Conservation (phyloP, 2,797 vertebrate genomes). For the Sparus aurata region DNA sequence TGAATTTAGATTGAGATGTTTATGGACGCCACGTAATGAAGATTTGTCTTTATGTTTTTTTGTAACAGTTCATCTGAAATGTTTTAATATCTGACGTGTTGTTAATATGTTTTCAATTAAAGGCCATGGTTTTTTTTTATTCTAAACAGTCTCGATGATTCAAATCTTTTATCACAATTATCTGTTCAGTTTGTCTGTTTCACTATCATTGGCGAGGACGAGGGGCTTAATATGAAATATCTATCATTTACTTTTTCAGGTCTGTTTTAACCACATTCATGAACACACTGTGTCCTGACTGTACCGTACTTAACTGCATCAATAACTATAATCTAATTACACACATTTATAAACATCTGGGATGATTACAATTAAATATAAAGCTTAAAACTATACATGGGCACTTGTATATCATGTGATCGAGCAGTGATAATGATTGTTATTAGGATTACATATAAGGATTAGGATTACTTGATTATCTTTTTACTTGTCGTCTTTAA, state of each 20-base stretch:
- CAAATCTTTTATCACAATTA: neutral
- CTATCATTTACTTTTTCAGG: neutral
- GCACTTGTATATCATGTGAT: too few relatives aligned
- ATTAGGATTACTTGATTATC: too few relatives aligned
- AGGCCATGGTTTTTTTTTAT: slow-evolving; percentile 5
- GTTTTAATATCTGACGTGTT: slow-evolving; percentile 5
- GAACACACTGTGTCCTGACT: neutral
- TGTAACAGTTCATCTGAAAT: neutral
- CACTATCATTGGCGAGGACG: too few relatives aligned
- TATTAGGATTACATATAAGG: too few relatives aligned
- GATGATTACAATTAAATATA: too few relatives aligned
- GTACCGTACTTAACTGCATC: too few relatives aligned
- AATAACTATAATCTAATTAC: too few relatives aligned
- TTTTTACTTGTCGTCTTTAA: too few relatives aligned
- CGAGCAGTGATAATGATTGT: too few relatives aligned
- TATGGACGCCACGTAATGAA: neutral
- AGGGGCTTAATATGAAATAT: neutral
- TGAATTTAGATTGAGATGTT: neutral
- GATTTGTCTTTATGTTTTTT: neutral
- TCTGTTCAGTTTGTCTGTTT: neutral
- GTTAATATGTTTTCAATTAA: slow-evolving; percentile 39
- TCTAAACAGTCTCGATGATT: neutral
- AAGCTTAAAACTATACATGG: too few relatives aligned
- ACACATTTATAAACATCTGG: too few relatives aligned
- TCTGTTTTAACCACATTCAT: neutral